Conservation (phyloP, 2,797 vertebrate species). For the Peromyscus attwateri region DNA sequence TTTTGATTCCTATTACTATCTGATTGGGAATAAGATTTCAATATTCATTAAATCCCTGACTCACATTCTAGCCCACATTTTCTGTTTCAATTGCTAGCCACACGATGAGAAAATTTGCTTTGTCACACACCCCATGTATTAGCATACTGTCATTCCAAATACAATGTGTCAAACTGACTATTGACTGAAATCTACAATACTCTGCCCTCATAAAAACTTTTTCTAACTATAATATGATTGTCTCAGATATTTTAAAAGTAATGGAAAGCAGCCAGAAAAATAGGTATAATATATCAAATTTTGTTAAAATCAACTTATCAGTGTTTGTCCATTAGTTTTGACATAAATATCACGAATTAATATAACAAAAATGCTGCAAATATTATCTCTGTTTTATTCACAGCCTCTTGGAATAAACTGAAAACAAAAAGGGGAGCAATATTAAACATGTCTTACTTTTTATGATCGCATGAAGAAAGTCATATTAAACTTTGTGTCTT, state of each 20-base stretch:
- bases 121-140: rapidly evolving
- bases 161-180: background rate
- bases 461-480: background rate
- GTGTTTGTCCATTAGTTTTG: background rate
- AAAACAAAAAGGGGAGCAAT: background rate
- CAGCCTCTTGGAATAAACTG: background rate
- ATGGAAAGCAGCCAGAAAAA: background rate
- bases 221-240: background rate
- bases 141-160: background rate
- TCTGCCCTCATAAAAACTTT: background rate
- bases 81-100: background rate
- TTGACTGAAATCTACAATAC: background rate
- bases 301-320: background rate
- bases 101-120: background rate
- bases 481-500: background rate
- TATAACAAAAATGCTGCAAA: background rate
- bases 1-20: background rate
- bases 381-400: background rate
- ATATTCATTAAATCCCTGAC: background rate
- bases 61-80: background rate
- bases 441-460: background rate
- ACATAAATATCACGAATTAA: background rate
- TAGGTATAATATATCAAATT: background rate
- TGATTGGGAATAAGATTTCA: background rate
- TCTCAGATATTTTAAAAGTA: background rate